phyloP scores from a whole-genome alignment of 92 coral and sea anemone genomes.

The Montipora capitata region DNA sequence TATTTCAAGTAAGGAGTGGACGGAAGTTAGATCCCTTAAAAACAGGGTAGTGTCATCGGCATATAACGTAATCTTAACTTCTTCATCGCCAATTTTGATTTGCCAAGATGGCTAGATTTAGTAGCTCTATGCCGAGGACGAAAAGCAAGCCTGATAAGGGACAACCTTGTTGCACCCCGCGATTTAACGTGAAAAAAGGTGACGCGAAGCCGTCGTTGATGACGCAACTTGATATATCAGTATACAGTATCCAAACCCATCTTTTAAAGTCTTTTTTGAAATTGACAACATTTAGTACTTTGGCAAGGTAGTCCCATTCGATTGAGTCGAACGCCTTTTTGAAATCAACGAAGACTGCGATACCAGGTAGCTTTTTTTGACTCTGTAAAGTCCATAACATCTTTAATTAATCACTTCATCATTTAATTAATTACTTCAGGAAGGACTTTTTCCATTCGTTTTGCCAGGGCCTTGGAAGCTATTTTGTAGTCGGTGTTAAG shows the following conservation, averaged over 20 bases:
- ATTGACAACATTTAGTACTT: constrained; percentile 5
- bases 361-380: background rate
- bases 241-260: background rate
- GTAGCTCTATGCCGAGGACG: constrained; percentile 11
- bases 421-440: constrained; percentile 1
- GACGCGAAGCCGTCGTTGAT: too few species aligned
- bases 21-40: too few species aligned
- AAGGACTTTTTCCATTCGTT: constrained; percentile 2
- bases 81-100: too few species aligned
- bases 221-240: too few species aligned
- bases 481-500: background rate
- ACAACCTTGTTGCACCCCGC: constrained; percentile 26
- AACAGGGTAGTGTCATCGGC: constrained; percentile 14
- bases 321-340: constrained; percentile 28
- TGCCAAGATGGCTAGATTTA: too few species aligned
- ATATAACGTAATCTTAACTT: background rate
- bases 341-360: constrained; percentile 18
- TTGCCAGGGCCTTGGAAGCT: constrained; percentile 2
- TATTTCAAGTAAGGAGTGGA: too few species aligned
- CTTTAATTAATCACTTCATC: background rate
- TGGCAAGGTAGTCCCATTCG: too few species aligned
- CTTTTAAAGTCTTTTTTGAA: constrained; percentile 7
- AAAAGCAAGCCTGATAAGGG: constrained; percentile 24
- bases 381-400: background rate
- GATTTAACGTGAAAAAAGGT: too few species aligned